These are phyloP conservation scores for Chaetodon auriga DNA, from an alignment of 2,113 vertebrate genomes.

Conservation along the genomic window DNA sequence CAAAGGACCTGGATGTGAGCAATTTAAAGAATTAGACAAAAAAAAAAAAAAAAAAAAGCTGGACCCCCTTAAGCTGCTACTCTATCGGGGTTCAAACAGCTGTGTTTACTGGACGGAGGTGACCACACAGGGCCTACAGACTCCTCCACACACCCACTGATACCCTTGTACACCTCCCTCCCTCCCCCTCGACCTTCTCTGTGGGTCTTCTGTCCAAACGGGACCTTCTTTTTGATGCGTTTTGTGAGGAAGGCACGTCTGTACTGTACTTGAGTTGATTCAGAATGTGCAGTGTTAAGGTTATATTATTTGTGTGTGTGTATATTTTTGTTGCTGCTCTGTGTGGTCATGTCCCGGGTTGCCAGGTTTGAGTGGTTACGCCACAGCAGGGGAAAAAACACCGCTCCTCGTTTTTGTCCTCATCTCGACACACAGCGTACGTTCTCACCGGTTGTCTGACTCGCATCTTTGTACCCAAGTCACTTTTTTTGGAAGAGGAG, in stretches of 20 bases:
- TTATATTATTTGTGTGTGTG: neutral
- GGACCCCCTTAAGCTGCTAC: slow-evolving; percentile 64
- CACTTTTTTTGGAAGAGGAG: slow-evolving; percentile 37
- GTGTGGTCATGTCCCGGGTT: slow-evolving; percentile 66
- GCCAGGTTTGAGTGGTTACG: slow-evolving; percentile 32
- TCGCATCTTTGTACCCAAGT: slow-evolving; percentile 50
- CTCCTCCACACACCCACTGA: slow-evolving; percentile 12
- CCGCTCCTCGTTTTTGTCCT: slow-evolving; percentile 40
- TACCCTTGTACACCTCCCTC: neutral
- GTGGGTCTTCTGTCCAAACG: slow-evolving; percentile 40
- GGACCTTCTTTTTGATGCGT: slow-evolving; percentile 32
- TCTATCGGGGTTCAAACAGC: slow-evolving; percentile 19
- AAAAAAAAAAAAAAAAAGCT: neutral
- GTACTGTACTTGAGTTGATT: slow-evolving; percentile 60
- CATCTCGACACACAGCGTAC: slow-evolving; percentile 16
- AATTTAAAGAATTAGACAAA: slow-evolving; percentile 28
- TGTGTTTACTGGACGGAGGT: slow-evolving; percentile 50
- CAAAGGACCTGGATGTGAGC: slow-evolving; percentile 20
- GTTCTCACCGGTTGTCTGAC: slow-evolving; percentile 41
- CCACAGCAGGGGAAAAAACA: slow-evolving; percentile 14
- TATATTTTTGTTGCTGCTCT: slow-evolving; percentile 40
- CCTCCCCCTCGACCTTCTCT: neutral
- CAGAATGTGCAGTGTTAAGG: slow-evolving; percentile 55
- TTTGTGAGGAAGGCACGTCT: slow-evolving; percentile 21
- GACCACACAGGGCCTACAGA: slow-evolving; percentile 64